phyloP scores from a whole-genome alignment of 2,888 invertebrate genomes.

The Loripinus fragilis region DNA sequence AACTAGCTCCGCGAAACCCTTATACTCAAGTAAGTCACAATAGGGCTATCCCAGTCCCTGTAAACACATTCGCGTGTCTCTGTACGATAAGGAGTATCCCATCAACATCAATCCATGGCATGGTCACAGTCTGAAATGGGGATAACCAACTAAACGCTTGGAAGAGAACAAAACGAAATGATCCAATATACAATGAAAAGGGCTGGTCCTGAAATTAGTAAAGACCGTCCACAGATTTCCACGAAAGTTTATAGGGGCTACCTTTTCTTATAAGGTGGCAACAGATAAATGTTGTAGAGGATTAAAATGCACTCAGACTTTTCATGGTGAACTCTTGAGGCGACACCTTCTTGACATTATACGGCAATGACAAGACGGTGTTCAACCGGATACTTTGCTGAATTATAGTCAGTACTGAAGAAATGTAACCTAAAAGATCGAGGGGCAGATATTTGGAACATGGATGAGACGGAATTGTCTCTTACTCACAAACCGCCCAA shows the following conservation, averaged over 20 bases:
- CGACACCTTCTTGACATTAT: slow-evolving; percentile 34
- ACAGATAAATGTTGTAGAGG: slow-evolving; percentile 45
- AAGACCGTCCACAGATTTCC: slow-evolving; percentile 27
- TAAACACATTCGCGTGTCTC: no score
- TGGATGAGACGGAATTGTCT: slow-evolving; percentile 41
- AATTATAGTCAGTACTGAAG: slow-evolving; percentile 19
- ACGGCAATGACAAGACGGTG: slow-evolving; percentile 39
- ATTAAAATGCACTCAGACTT: slow-evolving; percentile 37
- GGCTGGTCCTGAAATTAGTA: slow-evolving; percentile 22
- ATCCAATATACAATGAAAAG: slow-evolving; percentile 18
- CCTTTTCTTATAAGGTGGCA: slow-evolving; percentile 21
- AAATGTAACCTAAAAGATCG: slow-evolving; percentile 13
- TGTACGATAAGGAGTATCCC: slow-evolving; percentile 21
- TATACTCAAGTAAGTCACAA: no score
- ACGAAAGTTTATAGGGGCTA: slow-evolving; percentile 21
- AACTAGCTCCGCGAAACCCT: no score
- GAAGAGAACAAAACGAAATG: slow-evolving; percentile 15
- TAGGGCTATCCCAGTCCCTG: no score
- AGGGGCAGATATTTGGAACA: slow-evolving; percentile 40
- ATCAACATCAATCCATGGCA: slow-evolving; percentile 25
- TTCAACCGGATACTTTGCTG: slow-evolving; percentile 11
- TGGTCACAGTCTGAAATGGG: slow-evolving; percentile 29
- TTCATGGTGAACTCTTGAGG: slow-evolving; percentile 31
- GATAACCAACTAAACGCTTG: background rate
- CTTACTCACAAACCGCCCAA: slow-evolving; percentile 19